Evolutionary conservation across 2,888 invertebrate species (phyloP).

Genomic region (Geophilus truncorum): DNA sequence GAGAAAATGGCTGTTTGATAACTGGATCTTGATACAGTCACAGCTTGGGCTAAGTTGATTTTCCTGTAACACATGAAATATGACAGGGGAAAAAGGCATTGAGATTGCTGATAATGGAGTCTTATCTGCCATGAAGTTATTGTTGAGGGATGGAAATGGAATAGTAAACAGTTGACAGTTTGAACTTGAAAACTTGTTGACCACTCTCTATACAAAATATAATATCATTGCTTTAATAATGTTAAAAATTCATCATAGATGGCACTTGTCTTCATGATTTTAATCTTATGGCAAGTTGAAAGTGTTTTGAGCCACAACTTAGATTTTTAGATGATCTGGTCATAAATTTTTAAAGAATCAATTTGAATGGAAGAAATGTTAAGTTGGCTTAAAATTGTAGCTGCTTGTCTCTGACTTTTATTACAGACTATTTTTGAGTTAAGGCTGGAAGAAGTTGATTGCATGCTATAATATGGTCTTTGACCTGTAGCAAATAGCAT

Average conservation of each 20-base stretch:
- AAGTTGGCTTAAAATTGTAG: background rate
- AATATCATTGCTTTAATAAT: too few relatives aligned
- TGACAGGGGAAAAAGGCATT: background rate
- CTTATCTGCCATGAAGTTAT: background rate
- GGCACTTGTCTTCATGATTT: too few relatives aligned
- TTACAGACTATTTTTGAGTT: background rate
- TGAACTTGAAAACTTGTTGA: too few relatives aligned
- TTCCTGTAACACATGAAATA: slow-evolving; percentile 1
- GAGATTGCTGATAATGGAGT: background rate
- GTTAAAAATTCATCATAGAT: too few relatives aligned
- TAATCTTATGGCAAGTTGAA: too few relatives aligned
- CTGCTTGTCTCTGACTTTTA: background rate
- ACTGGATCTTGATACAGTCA: background rate
- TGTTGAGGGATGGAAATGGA: background rate
- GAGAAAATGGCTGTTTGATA: background rate
- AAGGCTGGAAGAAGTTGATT: background rate
- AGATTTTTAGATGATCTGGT: too few relatives aligned
- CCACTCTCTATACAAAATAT: too few relatives aligned
- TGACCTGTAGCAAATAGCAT: background rate
- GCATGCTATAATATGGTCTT: too few relatives aligned
- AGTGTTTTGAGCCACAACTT: too few relatives aligned
- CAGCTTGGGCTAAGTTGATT: slow-evolving; percentile 6
- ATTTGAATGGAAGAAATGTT: too few relatives aligned
- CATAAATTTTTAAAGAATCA: too few relatives aligned
- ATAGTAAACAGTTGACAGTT: background rate